phyloP scores from a whole-genome alignment of 2,888 invertebrate genomes.

The Apamea anceps region DNA sequence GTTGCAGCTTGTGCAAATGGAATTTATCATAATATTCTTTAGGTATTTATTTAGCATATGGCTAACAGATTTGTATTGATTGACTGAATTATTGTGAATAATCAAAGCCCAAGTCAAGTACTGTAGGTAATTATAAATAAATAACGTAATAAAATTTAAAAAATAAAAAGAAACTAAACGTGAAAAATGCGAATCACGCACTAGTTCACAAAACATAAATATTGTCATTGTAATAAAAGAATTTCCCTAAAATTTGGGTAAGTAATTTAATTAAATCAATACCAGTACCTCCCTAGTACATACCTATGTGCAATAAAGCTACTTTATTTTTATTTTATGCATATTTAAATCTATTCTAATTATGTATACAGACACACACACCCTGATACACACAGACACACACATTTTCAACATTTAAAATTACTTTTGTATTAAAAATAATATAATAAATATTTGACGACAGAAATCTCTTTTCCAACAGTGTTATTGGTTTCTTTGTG shows the following conservation, averaged over 20 bases:
- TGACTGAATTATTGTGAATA: background rate
- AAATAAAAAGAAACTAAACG: background rate
- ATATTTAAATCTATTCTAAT: background rate
- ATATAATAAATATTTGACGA: background rate
- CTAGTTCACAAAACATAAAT: background rate
- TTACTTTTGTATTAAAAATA: background rate
- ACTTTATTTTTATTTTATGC: background rate
- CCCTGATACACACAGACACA: no score
- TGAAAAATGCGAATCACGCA: background rate
- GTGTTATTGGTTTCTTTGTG: background rate
- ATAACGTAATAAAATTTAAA: background rate
- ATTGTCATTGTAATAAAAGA: background rate
- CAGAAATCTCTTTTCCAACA: background rate
- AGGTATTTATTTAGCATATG: background rate
- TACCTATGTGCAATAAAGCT: no score
- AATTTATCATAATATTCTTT: background rate
- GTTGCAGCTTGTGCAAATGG: background rate
- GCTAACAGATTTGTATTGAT: background rate
- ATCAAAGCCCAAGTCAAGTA: background rate
- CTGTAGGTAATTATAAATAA: no score
- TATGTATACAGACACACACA: no score
- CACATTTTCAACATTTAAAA: background rate
- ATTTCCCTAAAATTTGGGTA: conserved; percentile 26
- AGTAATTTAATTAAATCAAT: background rate
- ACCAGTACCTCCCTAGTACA: background rate